phyloP scores from a whole-genome alignment of 1,140 invertebrate species.

The Drosophila seguyi region DNA sequence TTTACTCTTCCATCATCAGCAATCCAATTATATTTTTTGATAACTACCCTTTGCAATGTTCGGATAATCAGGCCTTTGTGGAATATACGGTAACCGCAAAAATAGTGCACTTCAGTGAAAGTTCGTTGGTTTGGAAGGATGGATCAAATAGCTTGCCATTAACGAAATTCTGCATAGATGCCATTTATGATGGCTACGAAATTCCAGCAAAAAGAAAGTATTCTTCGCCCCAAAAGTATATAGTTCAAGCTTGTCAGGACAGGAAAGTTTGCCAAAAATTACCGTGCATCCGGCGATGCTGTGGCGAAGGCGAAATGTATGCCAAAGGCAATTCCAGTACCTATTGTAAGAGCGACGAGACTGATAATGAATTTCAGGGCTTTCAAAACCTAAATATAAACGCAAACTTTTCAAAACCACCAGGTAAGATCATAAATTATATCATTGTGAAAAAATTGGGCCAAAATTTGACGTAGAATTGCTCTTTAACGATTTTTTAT shows the following conservation, averaged over 20 bases:
- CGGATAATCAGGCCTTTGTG: constrained; percentile 20
- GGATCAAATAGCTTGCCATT: constrained; percentile 4
- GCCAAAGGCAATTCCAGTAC: constrained; percentile 31
- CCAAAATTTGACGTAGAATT: neutral
- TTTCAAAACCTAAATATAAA: constrained; percentile 39
- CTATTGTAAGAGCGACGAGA: constrained; percentile 29
- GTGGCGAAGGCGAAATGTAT: constrained; percentile 38
- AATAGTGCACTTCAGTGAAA: constrained; percentile 11
- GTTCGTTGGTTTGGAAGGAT: constrained; percentile 23
- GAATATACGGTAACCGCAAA: constrained; percentile 19
- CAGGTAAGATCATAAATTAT: constrained; percentile 9
- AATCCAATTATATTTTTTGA: constrained; percentile 38
- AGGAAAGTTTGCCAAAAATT: constrained; percentile 16
- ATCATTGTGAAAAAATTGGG: neutral
- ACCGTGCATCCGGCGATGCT: constrained; percentile 28
- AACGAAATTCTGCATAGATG: constrained; percentile 27
- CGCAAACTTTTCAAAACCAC: constrained; percentile 32
- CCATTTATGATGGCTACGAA: constrained; percentile 5
- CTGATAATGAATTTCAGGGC: constrained; percentile 19
- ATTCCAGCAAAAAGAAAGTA: neutral
- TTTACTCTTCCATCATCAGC: constrained; percentile 41
- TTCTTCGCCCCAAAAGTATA: constrained; percentile 7
- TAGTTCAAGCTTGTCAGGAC: constrained; percentile 18
- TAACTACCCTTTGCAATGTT: constrained; percentile 22
- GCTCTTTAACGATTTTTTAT: constrained; percentile 3